Conservation (phyloP, 2,888 invertebrate species). For the Cyclophora punctaria region DNA sequence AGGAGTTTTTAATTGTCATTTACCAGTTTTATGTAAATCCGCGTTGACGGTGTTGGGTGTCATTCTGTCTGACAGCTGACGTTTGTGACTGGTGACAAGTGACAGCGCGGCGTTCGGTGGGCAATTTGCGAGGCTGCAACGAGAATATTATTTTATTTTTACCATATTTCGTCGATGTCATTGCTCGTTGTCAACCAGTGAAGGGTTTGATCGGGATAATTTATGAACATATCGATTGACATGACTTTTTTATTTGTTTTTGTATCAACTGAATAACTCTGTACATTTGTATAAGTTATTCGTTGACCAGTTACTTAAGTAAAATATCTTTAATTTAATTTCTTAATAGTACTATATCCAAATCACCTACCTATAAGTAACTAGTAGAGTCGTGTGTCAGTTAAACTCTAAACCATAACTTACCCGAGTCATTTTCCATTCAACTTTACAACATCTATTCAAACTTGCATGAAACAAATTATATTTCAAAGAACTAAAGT, state of each 20-base stretch:
- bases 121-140: slow-evolving; percentile 54
- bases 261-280: too few relatives aligned
- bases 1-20: slow-evolving; percentile 55
- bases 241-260: too few relatives aligned
- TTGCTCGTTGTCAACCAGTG: slow-evolving; percentile 19
- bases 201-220: slow-evolving; percentile 18
- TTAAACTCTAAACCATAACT: too few relatives aligned
- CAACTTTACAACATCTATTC: too few relatives aligned
- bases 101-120: slow-evolving; percentile 53
- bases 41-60: slow-evolving; percentile 46
- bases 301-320: too few relatives aligned
- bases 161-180: slow-evolving; percentile 22
- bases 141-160: slow-evolving; percentile 40
- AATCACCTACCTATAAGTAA: neutral
- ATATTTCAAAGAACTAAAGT: too few relatives aligned
- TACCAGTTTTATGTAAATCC: slow-evolving; percentile 65
- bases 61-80: slow-evolving; percentile 45
- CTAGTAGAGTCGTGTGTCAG: too few relatives aligned
- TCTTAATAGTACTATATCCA: neutral
- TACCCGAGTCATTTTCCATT: too few relatives aligned
- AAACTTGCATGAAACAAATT: too few relatives aligned
- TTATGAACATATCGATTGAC: slow-evolving; percentile 3
- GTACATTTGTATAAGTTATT: too few relatives aligned
- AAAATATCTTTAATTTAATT: neutral
- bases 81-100: slow-evolving; percentile 54